A percentile compares a stretch with the other conserved stretches of the same genome.
Evolutionary conservation across 2,797 vertebrate genomes (phyloP).

Genomic region (Girardinus metallicus): DNA sequence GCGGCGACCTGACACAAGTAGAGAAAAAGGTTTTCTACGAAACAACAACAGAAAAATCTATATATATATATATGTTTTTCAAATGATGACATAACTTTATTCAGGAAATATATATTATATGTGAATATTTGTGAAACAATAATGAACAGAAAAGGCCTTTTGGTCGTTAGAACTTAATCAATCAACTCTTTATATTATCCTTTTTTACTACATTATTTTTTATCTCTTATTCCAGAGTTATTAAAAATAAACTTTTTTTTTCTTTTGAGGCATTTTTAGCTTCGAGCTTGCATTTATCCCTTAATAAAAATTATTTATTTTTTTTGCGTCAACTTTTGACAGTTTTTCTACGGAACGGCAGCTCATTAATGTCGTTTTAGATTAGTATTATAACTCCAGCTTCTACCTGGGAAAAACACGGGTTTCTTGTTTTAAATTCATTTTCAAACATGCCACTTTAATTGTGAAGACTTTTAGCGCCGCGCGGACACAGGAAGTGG

Average conservation of each 20-base stretch:
- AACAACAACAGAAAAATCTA: background rate
- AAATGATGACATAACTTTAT: background rate
- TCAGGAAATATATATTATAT: background rate
- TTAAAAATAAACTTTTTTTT: background rate
- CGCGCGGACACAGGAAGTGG: background rate
- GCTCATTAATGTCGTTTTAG: background rate
- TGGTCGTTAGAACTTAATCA: background rate
- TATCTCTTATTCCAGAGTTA: background rate
- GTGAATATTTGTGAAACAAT: background rate
- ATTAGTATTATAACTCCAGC: background rate
- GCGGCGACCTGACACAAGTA: background rate
- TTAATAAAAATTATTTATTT: background rate
- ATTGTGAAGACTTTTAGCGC: background rate
- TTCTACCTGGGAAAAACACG: background rate
- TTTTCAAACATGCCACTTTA: background rate
- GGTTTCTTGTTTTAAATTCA: background rate
- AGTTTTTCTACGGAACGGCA: background rate
- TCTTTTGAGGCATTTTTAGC: background rate
- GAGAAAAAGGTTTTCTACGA: background rate
- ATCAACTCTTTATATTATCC: background rate
- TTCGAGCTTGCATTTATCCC: background rate
- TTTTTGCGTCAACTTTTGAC: too few species aligned
- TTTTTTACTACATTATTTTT: background rate
- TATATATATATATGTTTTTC: background rate
- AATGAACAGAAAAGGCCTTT: background rate